Evolutionary conservation across 2,113 vertebrate species (phyloP).

Genomic region (Sinosuthora webbiana): DNA sequence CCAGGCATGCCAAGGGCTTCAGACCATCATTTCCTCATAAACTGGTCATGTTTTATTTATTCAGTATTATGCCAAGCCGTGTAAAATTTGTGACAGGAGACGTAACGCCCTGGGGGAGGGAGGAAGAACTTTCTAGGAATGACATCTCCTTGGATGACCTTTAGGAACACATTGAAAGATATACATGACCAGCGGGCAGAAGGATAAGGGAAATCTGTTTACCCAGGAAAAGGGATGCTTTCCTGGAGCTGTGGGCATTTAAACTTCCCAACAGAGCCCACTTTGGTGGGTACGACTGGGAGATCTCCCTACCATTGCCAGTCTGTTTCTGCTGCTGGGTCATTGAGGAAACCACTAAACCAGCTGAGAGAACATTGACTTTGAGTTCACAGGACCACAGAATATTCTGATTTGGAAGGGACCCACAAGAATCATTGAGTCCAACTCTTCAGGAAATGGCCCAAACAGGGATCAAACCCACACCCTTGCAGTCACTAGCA

Average conservation of each 20-base stretch:
- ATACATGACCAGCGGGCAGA: accelerated
- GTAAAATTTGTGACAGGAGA: background rate
- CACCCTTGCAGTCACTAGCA: background rate
- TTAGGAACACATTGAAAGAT: background rate
- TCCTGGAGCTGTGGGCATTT: background rate
- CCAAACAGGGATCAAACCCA: background rate
- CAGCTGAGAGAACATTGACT: background rate
- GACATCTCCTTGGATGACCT: background rate
- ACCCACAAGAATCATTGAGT: background rate
- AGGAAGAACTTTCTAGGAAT: slow-evolving; percentile 13
- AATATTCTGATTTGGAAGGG: background rate
- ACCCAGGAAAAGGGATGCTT: background rate
- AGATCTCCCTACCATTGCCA: background rate
- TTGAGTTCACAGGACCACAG: background rate
- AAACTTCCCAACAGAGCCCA: background rate
- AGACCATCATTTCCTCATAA: background rate
- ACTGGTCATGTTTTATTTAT: background rate
- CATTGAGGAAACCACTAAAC: slow-evolving; percentile 2
- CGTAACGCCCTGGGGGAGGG: background rate
- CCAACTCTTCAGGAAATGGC: background rate
- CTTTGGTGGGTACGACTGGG: background rate
- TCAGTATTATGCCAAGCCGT: background rate
- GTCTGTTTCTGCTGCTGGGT: background rate
- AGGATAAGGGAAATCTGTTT: background rate
- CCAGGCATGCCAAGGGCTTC: background rate